Evolutionary conservation across 1,140 invertebrate species (phyloP), one percentile per base, ranked within the genome.

Genomic region (Macrocentrus cingulum): DNA sequence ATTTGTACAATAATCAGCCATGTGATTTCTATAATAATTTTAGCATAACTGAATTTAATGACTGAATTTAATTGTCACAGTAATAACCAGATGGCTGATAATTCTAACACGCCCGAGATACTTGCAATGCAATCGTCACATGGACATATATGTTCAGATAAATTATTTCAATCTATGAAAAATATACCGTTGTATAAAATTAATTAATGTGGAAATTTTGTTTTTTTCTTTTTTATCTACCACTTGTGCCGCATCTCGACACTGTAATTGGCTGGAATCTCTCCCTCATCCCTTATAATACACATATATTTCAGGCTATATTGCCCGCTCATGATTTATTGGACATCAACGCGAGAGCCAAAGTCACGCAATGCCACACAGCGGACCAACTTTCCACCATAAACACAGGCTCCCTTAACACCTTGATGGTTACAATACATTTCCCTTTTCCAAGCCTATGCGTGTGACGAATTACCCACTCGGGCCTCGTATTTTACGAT

Each of bases 401-500:
- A 69, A 70, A 70, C 64, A 72, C 69, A 61, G 63, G 54, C 59
- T 42, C 57, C 65, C 60, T 63, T 64, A 64, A 61, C 60, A 59
- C 50, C 61, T 63, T 66, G 45, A 42, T 32, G 64, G 64, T 60
- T 50, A 60, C 65, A 64, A 57, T 54, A 45, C 46, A 62, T 61
- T 34, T 42, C 25, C 37, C 34, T 73, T 68, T 74, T 70, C 60
- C 36, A 7, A 58, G 42, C 36, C 63, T 63, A 63, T 68, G 63
- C 57, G 52, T n/a, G n/a, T 66, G 63, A 72, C 49, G 58, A 71
- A 72, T 62, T 64, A 68, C 65, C 66, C 73, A 67, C 71, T 55
- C 63, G 71, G 73, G 73, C 69, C 65, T 64, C 68, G 71, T 72
- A 75, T 68, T 67, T 75, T 64, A 71, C 60, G 61, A 71, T 70